Percentiles rank a stretch among this genome's conserved stretches.
phyloP scores from a whole-genome alignment of 2,797 vertebrate genomes.

The Ctenochaetus hawaiiensis region DNA sequence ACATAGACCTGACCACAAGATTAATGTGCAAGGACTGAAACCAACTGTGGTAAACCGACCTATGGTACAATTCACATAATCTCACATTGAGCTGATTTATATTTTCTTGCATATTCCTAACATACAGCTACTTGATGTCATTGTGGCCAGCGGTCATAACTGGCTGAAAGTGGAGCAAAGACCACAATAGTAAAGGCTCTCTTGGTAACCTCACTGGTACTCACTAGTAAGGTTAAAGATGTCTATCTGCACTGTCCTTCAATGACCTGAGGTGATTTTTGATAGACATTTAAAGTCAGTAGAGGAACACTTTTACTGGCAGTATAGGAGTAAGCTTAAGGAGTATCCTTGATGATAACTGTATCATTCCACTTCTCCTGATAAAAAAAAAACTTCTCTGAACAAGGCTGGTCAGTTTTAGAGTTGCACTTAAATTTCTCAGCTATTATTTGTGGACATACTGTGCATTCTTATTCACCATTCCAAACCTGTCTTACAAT shows the following conservation, averaged over 20 bases:
- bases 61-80: not conserved
- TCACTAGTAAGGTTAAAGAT: not conserved
- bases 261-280: not conserved
- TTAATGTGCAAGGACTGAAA: not conserved
- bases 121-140: not conserved
- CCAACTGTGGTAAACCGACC: not conserved
- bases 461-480: too few species aligned
- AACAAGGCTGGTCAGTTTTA: not conserved
- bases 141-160: not conserved
- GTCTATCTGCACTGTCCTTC: not conserved
- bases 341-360: not conserved
- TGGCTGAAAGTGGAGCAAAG: not conserved
- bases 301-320: not conserved
- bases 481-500: too few species aligned
- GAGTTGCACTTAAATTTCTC: not conserved
- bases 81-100: not conserved
- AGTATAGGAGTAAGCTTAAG: not conserved
- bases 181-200: not conserved
- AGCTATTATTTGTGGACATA: too few species aligned
- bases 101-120: slow-evolving; percentile 2
- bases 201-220: not conserved
- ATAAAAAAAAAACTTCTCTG: not conserved
- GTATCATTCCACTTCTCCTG: not conserved
- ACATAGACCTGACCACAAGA: not conserved
- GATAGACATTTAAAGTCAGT: not conserved